Base-by-base conservation (phyloP, 2,797 vertebrate genomes). In the Rhinatrema bivittatum region DNA sequence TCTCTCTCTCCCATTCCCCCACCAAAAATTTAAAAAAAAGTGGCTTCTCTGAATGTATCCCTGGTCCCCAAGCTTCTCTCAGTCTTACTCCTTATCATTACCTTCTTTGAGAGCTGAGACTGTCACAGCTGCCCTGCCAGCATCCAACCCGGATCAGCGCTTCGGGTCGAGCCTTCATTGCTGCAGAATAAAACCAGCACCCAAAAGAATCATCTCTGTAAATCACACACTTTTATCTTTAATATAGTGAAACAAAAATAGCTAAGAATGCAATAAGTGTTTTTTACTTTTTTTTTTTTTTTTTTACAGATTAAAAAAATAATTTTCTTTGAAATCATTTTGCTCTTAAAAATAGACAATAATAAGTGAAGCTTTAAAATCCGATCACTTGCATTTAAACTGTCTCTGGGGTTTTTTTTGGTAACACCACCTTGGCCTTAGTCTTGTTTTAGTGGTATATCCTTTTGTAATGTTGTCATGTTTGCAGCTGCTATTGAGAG, bases 401-500 rank as follows among this genome's bases (percentile, higher is more conserved):
- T 48, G 53, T 39, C 37, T 40, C 31, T 40, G 31, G 46, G 3
- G 23, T 23, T n/a, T n/a, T n/a, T n/a, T n/a, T n/a, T n/a, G n/a
- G n/a, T n/a, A n/a, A n/a, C n/a, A 16, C 31, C 39, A n/a, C 42
- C 45, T 20, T 5, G 25, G 31, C 4, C 23, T 17, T 39, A 23
- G 11, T 32, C 43, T 6, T 18, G 3, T 3, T 36, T 30, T 34
- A 42, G 39, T 37, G 39, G 28, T 42, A 39, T 28, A 24, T 42
- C 42, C 9, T 19, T 50, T 28, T 22, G 16, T 29, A 17, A 20
- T 21, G 24, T 20, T 19, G 22, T 29, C 10, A n/a, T n/a, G n/a
- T n/a, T n/a, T 24, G 43, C 26, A n/a, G 26, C 28, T 72, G 83
- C 78, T 86, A 68, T 79, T 87, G 87, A 22, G 85, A 85, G 39